Percentiles rank a stretch among this genome's conserved stretches.
Evolutionary conservation across 2,113 vertebrate species (phyloP).

Genomic region (Pterocles gutturalis): DNA sequence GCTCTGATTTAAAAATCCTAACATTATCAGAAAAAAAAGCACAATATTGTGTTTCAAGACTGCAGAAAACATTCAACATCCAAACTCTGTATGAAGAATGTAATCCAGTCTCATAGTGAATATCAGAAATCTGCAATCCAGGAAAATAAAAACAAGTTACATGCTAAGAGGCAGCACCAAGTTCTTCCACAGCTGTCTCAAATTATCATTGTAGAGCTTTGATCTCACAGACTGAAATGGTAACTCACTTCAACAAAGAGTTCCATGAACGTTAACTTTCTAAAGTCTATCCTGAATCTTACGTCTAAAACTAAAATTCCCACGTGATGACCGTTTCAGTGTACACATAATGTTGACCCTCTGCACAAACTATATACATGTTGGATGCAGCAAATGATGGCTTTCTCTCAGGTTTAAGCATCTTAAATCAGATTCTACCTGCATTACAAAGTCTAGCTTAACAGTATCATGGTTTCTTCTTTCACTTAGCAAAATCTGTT

Average conservation of each 20-base stretch:
- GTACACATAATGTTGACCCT: neutral
- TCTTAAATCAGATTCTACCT: neutral
- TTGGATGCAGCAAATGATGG: neutral
- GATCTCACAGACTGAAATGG: neutral
- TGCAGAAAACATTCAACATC: neutral
- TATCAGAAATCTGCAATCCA: neutral
- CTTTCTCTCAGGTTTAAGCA: neutral
- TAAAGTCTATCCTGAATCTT: neutral
- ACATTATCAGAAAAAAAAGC: neutral
- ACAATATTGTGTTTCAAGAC: neutral
- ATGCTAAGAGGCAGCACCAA: neutral
- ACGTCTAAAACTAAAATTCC: neutral
- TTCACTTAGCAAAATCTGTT: neutral
- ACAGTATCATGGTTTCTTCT: neutral
- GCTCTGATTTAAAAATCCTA: neutral
- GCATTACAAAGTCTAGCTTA: neutral
- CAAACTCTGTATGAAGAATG: neutral
- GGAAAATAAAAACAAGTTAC: neutral
- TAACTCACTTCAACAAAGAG: neutral
- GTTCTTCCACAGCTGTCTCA: neutral
- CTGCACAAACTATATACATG: neutral
- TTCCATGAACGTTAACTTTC: neutral
- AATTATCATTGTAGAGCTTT: neutral
- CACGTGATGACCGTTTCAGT: accelerated
- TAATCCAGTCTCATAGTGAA: neutral